Percentiles rank a stretch among this genome's conserved stretches.
phyloP scores from a whole-genome alignment of 2,888 invertebrate species.

The Ophion costatus region DNA sequence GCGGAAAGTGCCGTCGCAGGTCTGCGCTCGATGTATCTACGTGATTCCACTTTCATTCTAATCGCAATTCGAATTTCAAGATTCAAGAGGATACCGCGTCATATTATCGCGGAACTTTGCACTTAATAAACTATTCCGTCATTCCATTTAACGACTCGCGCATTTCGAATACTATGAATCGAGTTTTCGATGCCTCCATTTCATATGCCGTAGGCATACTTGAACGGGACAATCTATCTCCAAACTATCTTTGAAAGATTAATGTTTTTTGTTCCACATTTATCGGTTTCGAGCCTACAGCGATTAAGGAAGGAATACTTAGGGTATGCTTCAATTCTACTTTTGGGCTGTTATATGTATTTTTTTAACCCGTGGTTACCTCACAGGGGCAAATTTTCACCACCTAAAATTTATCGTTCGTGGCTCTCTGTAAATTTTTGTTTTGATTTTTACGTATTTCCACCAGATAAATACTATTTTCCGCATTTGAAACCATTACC shows the following conservation, averaged over 20 bases:
- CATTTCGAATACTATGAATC: neutral
- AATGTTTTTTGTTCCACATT: neutral
- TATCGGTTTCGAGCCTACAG: too few species aligned
- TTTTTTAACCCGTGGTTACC: too few species aligned
- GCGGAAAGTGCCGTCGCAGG: slow-evolving; percentile 32
- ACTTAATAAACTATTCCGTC: slow-evolving; percentile 43
- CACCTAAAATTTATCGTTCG: too few species aligned
- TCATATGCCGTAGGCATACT: neutral
- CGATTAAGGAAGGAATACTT: too few species aligned
- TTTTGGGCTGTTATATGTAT: too few species aligned
- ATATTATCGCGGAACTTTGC: slow-evolving; percentile 27
- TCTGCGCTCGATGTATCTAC: neutral
- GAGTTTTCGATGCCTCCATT: slow-evolving; percentile 8
- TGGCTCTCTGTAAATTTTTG: too few species aligned
- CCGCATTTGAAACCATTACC: too few species aligned
- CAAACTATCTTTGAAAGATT: neutral
- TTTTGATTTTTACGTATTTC: too few species aligned
- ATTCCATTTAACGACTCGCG: slow-evolving; percentile 14
- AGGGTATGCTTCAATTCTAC: too few species aligned
- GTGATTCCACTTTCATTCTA: slow-evolving; percentile 1
- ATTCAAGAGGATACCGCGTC: slow-evolving; percentile 30
- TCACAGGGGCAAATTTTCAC: too few species aligned
- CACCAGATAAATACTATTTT: too few species aligned
- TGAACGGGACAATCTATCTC: neutral
- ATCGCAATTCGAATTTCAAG: slow-evolving; percentile 28